Percentiles rank a stretch among this genome's conserved stretches.
These are phyloP conservation scores for Lottia gigantea DNA, from an alignment of 2,888 invertebrate genomes.

Conservation along the genomic window DNA sequence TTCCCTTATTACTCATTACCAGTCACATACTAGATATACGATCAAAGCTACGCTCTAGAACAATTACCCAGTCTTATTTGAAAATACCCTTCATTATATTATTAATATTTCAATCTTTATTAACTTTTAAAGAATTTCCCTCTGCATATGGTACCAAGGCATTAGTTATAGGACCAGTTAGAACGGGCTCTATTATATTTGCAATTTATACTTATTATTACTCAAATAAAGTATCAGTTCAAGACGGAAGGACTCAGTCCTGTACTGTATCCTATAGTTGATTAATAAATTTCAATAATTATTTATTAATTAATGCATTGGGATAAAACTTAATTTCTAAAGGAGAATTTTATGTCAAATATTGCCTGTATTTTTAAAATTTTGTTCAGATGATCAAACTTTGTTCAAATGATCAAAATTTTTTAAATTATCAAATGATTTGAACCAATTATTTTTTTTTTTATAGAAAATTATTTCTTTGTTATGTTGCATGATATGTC, in stretches of 20 bases:
- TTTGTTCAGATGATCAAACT: too few species aligned
- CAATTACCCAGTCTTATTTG: conserved; percentile 32
- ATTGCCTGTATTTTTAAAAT: too few species aligned
- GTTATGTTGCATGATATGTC: too few species aligned
- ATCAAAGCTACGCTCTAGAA: conserved; percentile 42
- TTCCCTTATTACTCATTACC: conserved; percentile 80
- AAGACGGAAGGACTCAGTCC: background rate
- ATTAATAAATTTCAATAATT: background rate
- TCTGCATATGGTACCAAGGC: conserved; percentile 83
- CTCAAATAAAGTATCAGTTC: background rate
- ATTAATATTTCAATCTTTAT: conserved; percentile 75
- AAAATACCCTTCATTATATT: conserved; percentile 46
- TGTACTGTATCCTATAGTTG: background rate
- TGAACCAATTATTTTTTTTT: too few species aligned
- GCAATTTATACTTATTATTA: conserved; percentile 72
- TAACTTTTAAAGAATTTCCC: conserved; percentile 75
- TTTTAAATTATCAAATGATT: too few species aligned
- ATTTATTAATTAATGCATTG: background rate
- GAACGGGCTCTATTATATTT: conserved; percentile 82
- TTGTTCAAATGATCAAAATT: too few species aligned
- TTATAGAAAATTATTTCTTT: too few species aligned
- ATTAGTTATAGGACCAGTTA: conserved; percentile 80
- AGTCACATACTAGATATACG: conserved; percentile 76
- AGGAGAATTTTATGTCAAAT: too few species aligned
- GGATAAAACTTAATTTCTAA: background rate